Percentiles rank a stretch among this genome's conserved stretches.
phyloP scores from a whole-genome alignment of 2,888 invertebrate species.

The Eupithecia subumbrata region DNA sequence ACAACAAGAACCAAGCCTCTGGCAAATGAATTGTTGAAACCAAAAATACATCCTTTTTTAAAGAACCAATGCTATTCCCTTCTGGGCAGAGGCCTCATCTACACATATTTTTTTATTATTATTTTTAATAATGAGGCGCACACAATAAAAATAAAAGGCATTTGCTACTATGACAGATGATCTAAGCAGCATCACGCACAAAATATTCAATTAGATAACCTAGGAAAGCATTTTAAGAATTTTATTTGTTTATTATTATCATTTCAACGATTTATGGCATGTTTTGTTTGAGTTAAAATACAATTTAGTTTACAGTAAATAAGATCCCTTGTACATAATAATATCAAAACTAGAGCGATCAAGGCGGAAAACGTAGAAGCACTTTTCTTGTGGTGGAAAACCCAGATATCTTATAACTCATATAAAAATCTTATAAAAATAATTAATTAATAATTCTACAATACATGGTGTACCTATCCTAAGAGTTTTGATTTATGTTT shows the following conservation, averaged over 20 bases:
- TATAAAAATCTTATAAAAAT: too few relatives aligned
- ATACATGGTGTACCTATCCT: neutral
- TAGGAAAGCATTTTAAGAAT: neutral
- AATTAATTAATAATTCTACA: too few relatives aligned
- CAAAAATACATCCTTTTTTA: too few relatives aligned
- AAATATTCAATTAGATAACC: neutral
- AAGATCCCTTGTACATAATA: constrained; percentile 6
- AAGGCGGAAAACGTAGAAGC: neutral
- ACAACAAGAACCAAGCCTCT: too few relatives aligned
- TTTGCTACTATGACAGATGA: neutral
- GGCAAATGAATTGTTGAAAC: too few relatives aligned
- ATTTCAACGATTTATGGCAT: neutral
- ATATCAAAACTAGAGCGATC: neutral
- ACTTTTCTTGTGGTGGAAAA: neutral
- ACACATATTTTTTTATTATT: neutral
- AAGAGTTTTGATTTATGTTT: neutral
- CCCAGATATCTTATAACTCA: too few relatives aligned
- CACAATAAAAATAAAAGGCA: neutral
- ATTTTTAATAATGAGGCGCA: neutral
- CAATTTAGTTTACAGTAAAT: neutral
- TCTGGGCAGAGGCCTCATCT: too few relatives aligned
- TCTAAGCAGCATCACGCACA: neutral
- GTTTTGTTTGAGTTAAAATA: neutral
- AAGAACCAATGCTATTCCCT: too few relatives aligned
- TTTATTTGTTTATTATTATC: neutral